Evolutionary conservation across 2,113 vertebrate genomes (phyloP).

Genomic region (Piaya cayana): DNA sequence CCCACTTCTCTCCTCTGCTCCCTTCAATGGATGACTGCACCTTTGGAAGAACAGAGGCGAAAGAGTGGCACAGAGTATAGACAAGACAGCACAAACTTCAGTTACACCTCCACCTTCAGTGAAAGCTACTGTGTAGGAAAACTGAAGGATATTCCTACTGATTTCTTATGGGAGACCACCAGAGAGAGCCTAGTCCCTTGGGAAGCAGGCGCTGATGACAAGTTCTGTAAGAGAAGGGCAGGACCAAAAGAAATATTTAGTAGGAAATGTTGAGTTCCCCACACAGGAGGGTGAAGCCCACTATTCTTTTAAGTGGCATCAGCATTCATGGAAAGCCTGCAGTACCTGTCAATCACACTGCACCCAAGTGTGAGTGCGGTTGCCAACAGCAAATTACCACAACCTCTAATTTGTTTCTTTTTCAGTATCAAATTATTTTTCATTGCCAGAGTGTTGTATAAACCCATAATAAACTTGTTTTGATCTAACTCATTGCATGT

Average conservation of each 20-base stretch:
- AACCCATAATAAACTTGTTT: background rate
- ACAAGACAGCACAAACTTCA: background rate
- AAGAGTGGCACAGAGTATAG: background rate
- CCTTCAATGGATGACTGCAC: background rate
- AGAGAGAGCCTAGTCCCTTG: background rate
- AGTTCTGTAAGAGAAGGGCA: background rate
- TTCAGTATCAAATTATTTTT: background rate
- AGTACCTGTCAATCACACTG: background rate
- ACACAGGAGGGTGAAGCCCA: background rate
- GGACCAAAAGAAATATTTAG: background rate
- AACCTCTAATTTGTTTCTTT: conserved; percentile 30
- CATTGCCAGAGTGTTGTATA: background rate
- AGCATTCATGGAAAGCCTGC: background rate
- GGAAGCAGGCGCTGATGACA: background rate
- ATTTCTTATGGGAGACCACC: background rate
- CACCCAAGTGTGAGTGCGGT: background rate
- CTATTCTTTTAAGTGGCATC: background rate
- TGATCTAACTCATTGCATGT: background rate
- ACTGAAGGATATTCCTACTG: background rate
- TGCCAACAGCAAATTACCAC: conserved; percentile 5
- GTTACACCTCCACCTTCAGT: background rate
- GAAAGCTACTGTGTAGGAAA: background rate
- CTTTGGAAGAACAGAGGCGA: background rate
- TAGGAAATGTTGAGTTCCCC: background rate
- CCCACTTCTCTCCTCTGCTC: background rate